phyloP scores from a whole-genome alignment of 2,113 vertebrate genomes.

The Trichechus manatus region DNA sequence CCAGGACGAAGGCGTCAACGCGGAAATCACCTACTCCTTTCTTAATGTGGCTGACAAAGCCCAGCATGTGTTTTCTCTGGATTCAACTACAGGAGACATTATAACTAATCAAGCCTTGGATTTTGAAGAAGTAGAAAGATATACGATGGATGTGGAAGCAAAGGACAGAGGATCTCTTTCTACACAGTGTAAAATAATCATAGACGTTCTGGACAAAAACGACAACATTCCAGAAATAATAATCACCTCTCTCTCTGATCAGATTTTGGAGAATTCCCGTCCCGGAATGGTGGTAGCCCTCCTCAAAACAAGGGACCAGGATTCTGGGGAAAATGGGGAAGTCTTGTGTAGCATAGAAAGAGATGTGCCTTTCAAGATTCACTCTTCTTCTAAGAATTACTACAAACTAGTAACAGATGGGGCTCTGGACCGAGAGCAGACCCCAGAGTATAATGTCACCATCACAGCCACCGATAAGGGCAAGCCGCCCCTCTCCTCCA shows the following conservation, averaged over 20 bases:
- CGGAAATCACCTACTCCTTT: slow-evolving; percentile 82
- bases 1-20: slow-evolving; percentile 83
- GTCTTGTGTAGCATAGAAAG: slow-evolving; percentile 77
- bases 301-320: slow-evolving; percentile 82
- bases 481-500: slow-evolving; percentile 78
- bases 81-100: slow-evolving; percentile 81
- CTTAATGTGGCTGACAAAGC: slow-evolving; percentile 66
- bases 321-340: slow-evolving; percentile 84
- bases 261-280: slow-evolving; percentile 82
- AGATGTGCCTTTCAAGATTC: slow-evolving; percentile 82
- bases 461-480: slow-evolving; percentile 84
- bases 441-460: slow-evolving; percentile 72
- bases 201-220: slow-evolving; percentile 85
- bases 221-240: slow-evolving; percentile 84
- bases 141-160: slow-evolving; percentile 84
- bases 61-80: slow-evolving; percentile 75
- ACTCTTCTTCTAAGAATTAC: slow-evolving; percentile 81
- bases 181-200: slow-evolving; percentile 82
- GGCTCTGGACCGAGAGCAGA: slow-evolving; percentile 83
- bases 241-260: slow-evolving; percentile 80
- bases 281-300: slow-evolving; percentile 82
- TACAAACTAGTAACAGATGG: slow-evolving; percentile 84
- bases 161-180: slow-evolving; percentile 85
- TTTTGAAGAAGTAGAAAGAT: slow-evolving; percentile 83
- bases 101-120: slow-evolving; percentile 77